Evolutionary conservation across 2,113 vertebrate genomes (phyloP).

Genomic region (Steatornis caripensis): DNA sequence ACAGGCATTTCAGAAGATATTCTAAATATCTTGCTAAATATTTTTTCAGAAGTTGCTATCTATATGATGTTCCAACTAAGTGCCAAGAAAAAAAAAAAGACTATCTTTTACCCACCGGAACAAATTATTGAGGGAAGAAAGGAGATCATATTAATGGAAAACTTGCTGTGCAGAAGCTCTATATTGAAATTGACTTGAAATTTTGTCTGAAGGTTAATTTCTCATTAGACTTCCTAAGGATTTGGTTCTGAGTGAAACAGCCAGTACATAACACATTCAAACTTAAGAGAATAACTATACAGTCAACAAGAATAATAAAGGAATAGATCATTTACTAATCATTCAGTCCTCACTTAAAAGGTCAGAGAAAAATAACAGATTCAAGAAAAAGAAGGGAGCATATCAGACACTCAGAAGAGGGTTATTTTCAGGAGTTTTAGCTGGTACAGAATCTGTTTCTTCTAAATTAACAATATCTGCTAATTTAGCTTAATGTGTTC

Average conservation of each 20-base stretch:
- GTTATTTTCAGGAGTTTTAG: neutral
- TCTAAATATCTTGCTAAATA: neutral
- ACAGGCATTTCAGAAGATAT: neutral
- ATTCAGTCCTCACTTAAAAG: neutral
- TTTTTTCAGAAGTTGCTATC: neutral
- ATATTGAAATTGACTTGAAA: neutral
- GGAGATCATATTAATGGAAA: neutral
- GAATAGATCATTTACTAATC: neutral
- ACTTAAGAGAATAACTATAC: neutral
- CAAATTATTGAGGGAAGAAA: neutral
- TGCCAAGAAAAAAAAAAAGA: neutral
- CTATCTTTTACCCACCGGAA: too few species aligned
- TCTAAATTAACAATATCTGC: neutral
- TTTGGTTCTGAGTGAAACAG: neutral
- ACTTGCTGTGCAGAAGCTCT: neutral
- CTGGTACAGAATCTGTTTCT: neutral
- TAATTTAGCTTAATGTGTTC: neutral
- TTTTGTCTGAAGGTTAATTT: neutral
- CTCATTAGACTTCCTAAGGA: neutral
- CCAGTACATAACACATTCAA: neutral
- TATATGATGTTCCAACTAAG: neutral
- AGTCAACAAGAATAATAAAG: neutral
- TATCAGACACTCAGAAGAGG: neutral
- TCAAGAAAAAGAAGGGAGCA: neutral
- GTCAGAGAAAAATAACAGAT: neutral